Conservation (phyloP, 2,797 vertebrate genomes). For the Pelobates cultripes region DNA sequence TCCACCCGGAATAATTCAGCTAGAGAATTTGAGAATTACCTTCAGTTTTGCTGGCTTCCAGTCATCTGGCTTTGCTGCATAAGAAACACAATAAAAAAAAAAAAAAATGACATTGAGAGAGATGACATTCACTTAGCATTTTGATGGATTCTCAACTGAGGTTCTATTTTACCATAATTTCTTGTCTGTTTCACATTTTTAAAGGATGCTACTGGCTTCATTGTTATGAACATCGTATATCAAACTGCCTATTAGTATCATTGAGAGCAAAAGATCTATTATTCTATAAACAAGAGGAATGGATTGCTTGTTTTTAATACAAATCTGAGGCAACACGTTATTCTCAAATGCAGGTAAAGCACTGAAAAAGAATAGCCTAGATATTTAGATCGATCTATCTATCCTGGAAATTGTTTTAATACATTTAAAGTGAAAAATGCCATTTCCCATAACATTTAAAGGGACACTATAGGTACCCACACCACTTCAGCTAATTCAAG, state of each 20-base stretch:
- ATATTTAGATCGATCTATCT: too few relatives aligned
- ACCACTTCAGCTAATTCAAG: too few relatives aligned
- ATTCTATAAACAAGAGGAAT: constrained; percentile 1
- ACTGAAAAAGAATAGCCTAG: neutral
- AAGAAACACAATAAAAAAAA: constrained; percentile 10
- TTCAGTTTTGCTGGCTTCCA: constrained; percentile 86
- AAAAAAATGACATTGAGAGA: neutral
- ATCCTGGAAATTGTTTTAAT: too few relatives aligned
- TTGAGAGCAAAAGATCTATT: neutral
- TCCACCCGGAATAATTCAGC: neutral
- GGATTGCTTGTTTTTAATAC: neutral
- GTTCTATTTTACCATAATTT: constrained; percentile 2
- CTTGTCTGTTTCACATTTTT: constrained; percentile 2
- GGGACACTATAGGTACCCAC: too few relatives aligned
- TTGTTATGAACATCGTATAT: neutral
- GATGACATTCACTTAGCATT: constrained; percentile 10
- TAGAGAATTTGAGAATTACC: constrained; percentile 67
- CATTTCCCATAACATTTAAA: too few relatives aligned
- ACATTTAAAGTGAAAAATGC: too few relatives aligned
- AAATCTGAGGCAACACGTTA: neutral
- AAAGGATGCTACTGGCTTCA: neutral
- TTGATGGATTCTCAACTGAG: constrained; percentile 11
- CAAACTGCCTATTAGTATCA: constrained; percentile 2
- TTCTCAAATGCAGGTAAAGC: neutral
- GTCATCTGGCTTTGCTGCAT: constrained; percentile 77